Conservation (phyloP, 2,797 vertebrate species). For the Champsocephalus gunnari region DNA sequence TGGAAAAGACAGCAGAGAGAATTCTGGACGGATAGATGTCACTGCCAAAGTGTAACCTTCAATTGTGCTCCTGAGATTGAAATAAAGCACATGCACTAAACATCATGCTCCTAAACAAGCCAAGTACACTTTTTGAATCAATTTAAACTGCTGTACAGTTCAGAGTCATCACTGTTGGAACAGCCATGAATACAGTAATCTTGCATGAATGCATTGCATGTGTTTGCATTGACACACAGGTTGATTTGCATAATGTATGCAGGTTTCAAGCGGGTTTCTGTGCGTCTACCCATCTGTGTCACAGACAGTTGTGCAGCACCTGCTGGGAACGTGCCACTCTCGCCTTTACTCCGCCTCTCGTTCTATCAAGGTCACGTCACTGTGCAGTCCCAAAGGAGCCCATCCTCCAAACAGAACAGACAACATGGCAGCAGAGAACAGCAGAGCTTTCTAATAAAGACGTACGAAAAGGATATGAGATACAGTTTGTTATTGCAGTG, state of each 20-base stretch:
- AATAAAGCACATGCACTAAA: slow-evolving; percentile 30
- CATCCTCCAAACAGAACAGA: slow-evolving; percentile 41
- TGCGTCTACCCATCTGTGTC: slow-evolving; percentile 67
- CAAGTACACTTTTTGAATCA: slow-evolving; percentile 33
- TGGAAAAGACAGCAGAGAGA: slow-evolving; percentile 39
- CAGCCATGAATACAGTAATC: slow-evolving; percentile 12
- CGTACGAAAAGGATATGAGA: slow-evolving; percentile 38
- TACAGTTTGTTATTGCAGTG: slow-evolving; percentile 47
- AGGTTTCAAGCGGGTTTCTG: slow-evolving; percentile 23
- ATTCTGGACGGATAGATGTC: slow-evolving; percentile 25
- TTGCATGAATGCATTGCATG: slow-evolving; percentile 30
- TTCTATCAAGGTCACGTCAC: slow-evolving; percentile 77
- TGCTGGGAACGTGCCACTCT: slow-evolving; percentile 65
- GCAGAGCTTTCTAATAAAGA: slow-evolving; percentile 36
- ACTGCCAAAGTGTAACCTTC: slow-evolving; percentile 22
- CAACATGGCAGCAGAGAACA: slow-evolving; percentile 34
- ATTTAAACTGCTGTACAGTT: slow-evolving; percentile 15
- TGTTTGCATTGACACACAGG: slow-evolving; percentile 37
- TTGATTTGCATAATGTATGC: slow-evolving; percentile 78
- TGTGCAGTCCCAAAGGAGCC: slow-evolving; percentile 68
- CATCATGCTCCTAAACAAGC: slow-evolving; percentile 29
- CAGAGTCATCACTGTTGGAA: slow-evolving; percentile 17
- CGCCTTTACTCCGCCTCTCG: slow-evolving; percentile 53
- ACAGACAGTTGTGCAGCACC: slow-evolving; percentile 68
- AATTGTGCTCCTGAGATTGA: slow-evolving; percentile 21